Base-by-base conservation (phyloP, 2,888 invertebrate species). In the Flexamia atlantica region DNA sequence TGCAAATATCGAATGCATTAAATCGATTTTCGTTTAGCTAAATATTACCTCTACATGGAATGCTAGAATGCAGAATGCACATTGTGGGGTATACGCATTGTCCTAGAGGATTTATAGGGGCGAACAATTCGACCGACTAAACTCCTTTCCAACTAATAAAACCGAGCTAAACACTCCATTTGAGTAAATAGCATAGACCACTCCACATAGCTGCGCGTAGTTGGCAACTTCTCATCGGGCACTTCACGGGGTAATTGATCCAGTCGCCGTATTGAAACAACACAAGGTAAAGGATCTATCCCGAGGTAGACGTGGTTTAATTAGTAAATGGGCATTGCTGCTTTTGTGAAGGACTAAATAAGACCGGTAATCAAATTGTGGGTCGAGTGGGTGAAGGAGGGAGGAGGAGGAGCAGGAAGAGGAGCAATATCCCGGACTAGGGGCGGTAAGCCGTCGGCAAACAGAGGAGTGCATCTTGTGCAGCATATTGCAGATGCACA, bases 391-490 rank as follows among this genome's bases (percentile, higher is more conserved):
- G 53, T 20, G 60, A 68, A 50, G 7, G 28, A 42, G 46, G 68
- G 64, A 5, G 23, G 23, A 30, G 42, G 12, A 23, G 20, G 80
- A 28, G 17, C 17, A 36, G 81, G 28, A n/a, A 81, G 36, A 57
- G 81, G 20, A 32, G 60, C 17, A 80, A 81, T 60, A 81, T 36
- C 17, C 9, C 64, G 81, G 42, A 20, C 60, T 42, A 40, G 46
- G 81, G 81, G 60, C 20, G 81, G 81, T 81, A 68, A 81, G 81
- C 81, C 40, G 68, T 68, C 42, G 9, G 81, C 32, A 81, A 81
- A 81, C 81, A 81, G 32, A 81, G 81, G 42, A 80, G 53, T 81
- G 81, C 81, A 81, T 81, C 81, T 81, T 81, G 68, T 81, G 81
- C 68, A 81, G 50, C 23, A 72, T 76, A 76, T 76, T 76, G 76